Evolutionary conservation across 2,113 vertebrate genomes (phyloP).

Genomic region (Limnothrissa miodon): DNA sequence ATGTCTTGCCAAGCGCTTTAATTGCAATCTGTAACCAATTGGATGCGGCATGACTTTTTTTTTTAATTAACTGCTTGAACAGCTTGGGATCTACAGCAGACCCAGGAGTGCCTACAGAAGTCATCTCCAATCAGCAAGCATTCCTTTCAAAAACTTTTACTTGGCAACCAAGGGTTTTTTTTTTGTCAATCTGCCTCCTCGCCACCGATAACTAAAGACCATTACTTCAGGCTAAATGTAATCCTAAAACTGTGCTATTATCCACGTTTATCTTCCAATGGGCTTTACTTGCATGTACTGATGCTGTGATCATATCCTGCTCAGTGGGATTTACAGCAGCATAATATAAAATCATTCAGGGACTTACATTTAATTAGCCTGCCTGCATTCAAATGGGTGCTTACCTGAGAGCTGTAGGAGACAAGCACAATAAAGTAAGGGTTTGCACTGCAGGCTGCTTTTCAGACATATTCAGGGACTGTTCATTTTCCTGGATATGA

Average conservation of each 20-base stretch:
- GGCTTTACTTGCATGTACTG: conserved; percentile 34
- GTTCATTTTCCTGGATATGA: not conserved
- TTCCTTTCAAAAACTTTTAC: conserved; percentile 70
- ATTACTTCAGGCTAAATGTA: conserved; percentile 41
- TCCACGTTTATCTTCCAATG: conserved; percentile 28
- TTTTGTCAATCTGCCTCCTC: conserved; percentile 33
- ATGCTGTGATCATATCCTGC: conserved; percentile 40
- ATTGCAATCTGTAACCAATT: conserved; percentile 74
- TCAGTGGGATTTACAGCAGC: conserved; percentile 23
- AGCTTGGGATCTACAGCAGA: conserved; percentile 71
- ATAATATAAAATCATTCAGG: conserved; percentile 54
- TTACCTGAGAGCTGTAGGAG: conserved; percentile 39
- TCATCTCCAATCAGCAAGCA: conserved; percentile 68
- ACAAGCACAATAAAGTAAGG: conserved; percentile 27
- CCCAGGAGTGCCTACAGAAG: conserved; percentile 61
- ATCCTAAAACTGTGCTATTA: conserved; percentile 35
- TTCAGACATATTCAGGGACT: not conserved
- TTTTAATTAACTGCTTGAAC: conserved; percentile 73
- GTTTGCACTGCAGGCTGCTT: not conserved
- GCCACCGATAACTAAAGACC: conserved; percentile 36
- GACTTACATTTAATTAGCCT: conserved; percentile 62
- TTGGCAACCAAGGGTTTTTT: conserved; percentile 47
- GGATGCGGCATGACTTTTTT: conserved; percentile 58
- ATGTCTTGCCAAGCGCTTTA: conserved; percentile 55
- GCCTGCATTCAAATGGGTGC: conserved; percentile 50